phyloP scores from a whole-genome alignment of 2,113 vertebrate genomes.

The Toxotes chatareus region DNA sequence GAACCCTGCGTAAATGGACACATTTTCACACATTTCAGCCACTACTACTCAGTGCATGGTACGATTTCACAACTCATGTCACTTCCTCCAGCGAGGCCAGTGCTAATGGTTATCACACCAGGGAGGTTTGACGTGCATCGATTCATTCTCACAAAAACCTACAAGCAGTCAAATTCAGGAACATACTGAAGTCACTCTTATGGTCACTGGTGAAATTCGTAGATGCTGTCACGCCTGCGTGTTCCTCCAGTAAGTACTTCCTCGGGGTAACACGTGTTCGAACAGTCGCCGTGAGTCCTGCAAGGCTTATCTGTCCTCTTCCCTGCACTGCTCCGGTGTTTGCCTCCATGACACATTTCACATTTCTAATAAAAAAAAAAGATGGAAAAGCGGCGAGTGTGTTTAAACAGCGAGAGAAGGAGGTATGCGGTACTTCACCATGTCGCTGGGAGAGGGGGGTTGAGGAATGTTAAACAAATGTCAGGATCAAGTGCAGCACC shows the following conservation, averaged over 20 bases:
- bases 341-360: slow-evolving; percentile 71
- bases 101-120: slow-evolving; percentile 73
- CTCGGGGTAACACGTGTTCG: slow-evolving; percentile 61
- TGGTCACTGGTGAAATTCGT: slow-evolving; percentile 58
- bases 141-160: slow-evolving; percentile 47
- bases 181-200: slow-evolving; percentile 33
- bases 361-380: slow-evolving; percentile 65
- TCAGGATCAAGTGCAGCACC: slow-evolving; percentile 72
- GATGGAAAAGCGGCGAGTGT: slow-evolving; percentile 43
- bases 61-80: slow-evolving; percentile 63
- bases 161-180: slow-evolving; percentile 38
- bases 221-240: slow-evolving; percentile 56
- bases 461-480: slow-evolving; percentile 76
- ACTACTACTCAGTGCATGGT: slow-evolving; percentile 11
- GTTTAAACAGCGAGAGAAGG: slow-evolving; percentile 67
- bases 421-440: slow-evolving; percentile 44
- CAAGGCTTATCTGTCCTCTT: slow-evolving; percentile 69
- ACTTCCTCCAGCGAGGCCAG: slow-evolving; percentile 51
- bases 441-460: slow-evolving; percentile 36
- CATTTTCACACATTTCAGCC: slow-evolving; percentile 68
- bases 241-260: slow-evolving; percentile 59
- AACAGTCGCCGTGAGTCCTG: slow-evolving; percentile 42
- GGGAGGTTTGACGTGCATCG: slow-evolving; percentile 65
- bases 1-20: slow-evolving; percentile 61
- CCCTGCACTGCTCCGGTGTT: slow-evolving; percentile 47